Conservation (phyloP, 92 coral and sea anemone species). For the Porites rus region DNA sequence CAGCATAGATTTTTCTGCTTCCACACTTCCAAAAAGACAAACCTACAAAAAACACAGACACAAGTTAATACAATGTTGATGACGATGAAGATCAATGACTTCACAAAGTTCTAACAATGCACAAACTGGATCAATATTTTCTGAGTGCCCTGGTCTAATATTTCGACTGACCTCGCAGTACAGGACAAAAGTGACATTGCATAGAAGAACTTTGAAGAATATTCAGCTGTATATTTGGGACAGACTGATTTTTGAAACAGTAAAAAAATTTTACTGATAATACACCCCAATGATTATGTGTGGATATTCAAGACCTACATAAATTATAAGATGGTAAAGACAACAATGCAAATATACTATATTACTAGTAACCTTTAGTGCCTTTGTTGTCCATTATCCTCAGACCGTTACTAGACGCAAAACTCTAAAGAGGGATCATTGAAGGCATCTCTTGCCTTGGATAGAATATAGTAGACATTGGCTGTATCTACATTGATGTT, state of each 20-base stretch:
- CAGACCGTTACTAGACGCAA: slow-evolving; percentile 64
- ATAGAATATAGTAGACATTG: slow-evolving; percentile 50
- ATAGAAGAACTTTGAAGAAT: too few relatives aligned
- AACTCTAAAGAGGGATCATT: slow-evolving; percentile 55
- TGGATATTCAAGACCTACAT: too few relatives aligned
- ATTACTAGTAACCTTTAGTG: slow-evolving; percentile 19
- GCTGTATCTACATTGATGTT: slow-evolving; percentile 61
- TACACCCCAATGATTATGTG: too few relatives aligned
- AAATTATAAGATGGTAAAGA: neutral
- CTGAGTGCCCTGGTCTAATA: too few relatives aligned
- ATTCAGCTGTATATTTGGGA: too few relatives aligned
- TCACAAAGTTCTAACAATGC: neutral
- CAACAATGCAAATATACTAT: neutral
- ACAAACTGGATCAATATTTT: too few relatives aligned
- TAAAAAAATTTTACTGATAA: too few relatives aligned
- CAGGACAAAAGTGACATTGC: too few relatives aligned
- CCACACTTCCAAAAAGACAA: slow-evolving; percentile 68
- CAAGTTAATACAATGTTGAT: neutral
- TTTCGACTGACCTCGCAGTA: too few relatives aligned
- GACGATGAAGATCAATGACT: neutral
- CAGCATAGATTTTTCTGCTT: slow-evolving; percentile 66
- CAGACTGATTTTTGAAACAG: too few relatives aligned
- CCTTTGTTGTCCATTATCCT: slow-evolving; percentile 66
- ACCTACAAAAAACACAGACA: slow-evolving; percentile 30
- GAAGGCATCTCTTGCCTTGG: slow-evolving; percentile 65